A percentile compares a stretch with the other conserved stretches of the same genome.
phyloP scores from a whole-genome alignment of 2,113 vertebrate genomes.

The Datnioides undecimradiatus region DNA sequence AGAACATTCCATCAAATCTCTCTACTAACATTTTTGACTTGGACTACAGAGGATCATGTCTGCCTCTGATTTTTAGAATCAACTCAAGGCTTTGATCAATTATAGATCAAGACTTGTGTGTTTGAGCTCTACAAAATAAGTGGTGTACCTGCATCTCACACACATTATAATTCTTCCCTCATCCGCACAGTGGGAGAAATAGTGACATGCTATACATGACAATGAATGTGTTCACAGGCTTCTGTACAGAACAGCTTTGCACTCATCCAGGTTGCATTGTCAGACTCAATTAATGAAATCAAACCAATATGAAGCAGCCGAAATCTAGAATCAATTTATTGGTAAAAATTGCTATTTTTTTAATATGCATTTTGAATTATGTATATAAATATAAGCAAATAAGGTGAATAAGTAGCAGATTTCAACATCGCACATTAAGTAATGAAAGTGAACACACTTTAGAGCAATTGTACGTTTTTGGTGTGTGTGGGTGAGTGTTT shows the following conservation, averaged over 20 bases:
- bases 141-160: slow-evolving; percentile 3
- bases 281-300: neutral
- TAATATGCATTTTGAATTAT: neutral
- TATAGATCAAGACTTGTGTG: slow-evolving; percentile 37
- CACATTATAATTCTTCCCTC: slow-evolving; percentile 27
- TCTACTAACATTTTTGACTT: neutral
- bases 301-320: too few relatives aligned
- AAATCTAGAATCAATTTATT: neutral
- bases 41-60: neutral
- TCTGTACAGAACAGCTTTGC: neutral
- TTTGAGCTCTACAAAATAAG: slow-evolving; percentile 17
- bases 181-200: slow-evolving; percentile 31
- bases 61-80: slow-evolving; percentile 26
- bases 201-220: slow-evolving; percentile 34
- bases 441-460: neutral
- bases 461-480: too few relatives aligned
- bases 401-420: neutral
- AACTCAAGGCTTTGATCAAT: slow-evolving; percentile 47
- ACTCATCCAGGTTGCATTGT: neutral
- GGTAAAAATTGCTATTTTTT: neutral
- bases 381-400: neutral
- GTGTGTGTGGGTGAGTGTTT: neutral
- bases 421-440: neutral
- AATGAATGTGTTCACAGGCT: slow-evolving; percentile 23
- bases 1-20: neutral